Base-by-base conservation (phyloP, 2,113 vertebrate species). In the Coturnix japonica region DNA sequence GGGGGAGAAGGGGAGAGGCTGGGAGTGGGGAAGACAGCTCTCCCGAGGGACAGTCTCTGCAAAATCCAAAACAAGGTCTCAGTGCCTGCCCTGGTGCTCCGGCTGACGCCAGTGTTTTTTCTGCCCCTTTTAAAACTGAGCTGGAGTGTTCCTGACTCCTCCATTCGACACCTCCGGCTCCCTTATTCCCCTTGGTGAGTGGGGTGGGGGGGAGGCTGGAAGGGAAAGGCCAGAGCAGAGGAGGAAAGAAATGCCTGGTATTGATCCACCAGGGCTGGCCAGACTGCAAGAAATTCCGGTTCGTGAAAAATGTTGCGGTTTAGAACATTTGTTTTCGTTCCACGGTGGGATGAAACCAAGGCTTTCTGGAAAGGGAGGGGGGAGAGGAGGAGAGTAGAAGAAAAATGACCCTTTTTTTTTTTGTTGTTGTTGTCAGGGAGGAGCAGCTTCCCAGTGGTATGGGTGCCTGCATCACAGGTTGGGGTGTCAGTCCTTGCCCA, bases 251-350 rank as follows among this genome's bases (percentile, higher is more conserved):
- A 91, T 91, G 94, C 93, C 81, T 95, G 88, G 88, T 94, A 91
- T 95, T 91, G 91, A 94, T 94, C 93, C 91, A 92, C 87, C 60
- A 83, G 84, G 75, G 84, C 87, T 96, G 94, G 95, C 95, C 76
- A 96, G 95, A 96, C 94, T 91, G 90, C 95, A 90, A 95, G 85
- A 94, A 95, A 96, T 96, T 96, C 95, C 30, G n/a, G 82, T 94
- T 96, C 37, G 57, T 96, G 75, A 95, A 96, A 96, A 96, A 96
- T 96, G 95, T 80, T 96, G 95, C 0, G 94, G 95, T 96, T 94
- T 93, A 91, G 87, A 94, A 76, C 93, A 95, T 96, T 95, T 95
- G 94, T 95, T 96, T 95, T 96, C 43, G 72, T 95, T 96, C 94
- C 93, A 85, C 26, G 56, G 93, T 87, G 90, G 95, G 91, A 95